phyloP scores from a whole-genome alignment of 2,797 vertebrate genomes.

The Poeciliopsis gracilis region DNA sequence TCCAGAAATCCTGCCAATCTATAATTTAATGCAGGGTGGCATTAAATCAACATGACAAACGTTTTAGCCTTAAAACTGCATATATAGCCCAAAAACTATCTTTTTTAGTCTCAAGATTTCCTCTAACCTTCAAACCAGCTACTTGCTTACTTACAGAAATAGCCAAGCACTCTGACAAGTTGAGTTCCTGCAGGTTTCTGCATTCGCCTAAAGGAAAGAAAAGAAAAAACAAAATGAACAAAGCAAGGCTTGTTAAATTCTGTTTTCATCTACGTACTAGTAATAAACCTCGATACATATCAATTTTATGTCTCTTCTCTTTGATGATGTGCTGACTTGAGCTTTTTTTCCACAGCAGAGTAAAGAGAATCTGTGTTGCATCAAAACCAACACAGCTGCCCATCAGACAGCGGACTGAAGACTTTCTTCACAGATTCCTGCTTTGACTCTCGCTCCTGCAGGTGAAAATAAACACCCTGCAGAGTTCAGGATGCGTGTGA shows the following conservation, averaged over 20 bases:
- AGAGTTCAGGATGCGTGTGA: slow-evolving; percentile 60
- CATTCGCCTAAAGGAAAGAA: slow-evolving; percentile 80
- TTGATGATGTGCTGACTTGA: slow-evolving; percentile 23
- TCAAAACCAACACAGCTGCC: slow-evolving; percentile 40
- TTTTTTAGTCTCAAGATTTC: neutral
- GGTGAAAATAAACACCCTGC: slow-evolving; percentile 29
- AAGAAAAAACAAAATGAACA: neutral
- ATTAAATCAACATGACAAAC: neutral
- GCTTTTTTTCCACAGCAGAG: neutral
- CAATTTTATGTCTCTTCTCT: neutral
- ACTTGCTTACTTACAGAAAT: slow-evolving; percentile 80
- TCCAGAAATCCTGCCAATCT: neutral
- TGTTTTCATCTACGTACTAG: neutral
- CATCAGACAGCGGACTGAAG: slow-evolving; percentile 40
- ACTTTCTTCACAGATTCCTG: slow-evolving; percentile 36
- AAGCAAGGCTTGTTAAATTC: neutral
- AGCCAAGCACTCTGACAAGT: slow-evolving; percentile 83
- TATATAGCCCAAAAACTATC: neutral
- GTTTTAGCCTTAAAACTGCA: neutral
- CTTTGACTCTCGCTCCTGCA: slow-evolving; percentile 65
- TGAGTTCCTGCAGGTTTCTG: slow-evolving; percentile 87
- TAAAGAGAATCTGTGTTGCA: slow-evolving; percentile 53
- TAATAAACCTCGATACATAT: neutral
- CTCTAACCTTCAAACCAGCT: neutral
- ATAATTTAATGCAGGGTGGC: neutral